phyloP scores from a whole-genome alignment of 2,113 vertebrate species.

The Hylia prasina region DNA sequence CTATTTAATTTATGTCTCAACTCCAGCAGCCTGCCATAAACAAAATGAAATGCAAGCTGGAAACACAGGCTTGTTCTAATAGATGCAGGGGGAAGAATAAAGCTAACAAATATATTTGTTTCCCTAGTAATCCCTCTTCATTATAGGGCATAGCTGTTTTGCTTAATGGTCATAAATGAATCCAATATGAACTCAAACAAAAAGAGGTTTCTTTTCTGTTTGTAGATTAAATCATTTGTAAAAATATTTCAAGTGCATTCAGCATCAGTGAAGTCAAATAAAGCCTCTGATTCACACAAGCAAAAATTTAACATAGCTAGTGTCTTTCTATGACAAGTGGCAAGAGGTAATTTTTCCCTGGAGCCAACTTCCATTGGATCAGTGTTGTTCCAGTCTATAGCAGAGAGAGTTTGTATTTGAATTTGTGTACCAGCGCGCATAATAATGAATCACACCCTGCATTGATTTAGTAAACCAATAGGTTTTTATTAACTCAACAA shows the following conservation, averaged over 20 bases:
- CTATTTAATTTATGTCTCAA: constrained; percentile 34
- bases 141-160: constrained; percentile 57
- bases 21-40: constrained; percentile 25
- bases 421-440: not conserved
- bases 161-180: constrained; percentile 63
- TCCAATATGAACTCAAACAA: constrained; percentile 46
- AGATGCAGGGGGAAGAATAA: constrained; percentile 44
- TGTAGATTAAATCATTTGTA: constrained; percentile 63
- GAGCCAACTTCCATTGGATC: constrained; percentile 25
- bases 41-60: constrained; percentile 45
- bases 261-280: constrained; percentile 58
- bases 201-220: not conserved
- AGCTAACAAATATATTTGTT: constrained; percentile 59
- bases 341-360: constrained; percentile 43
- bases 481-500: constrained; percentile 60
- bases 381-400: not conserved
- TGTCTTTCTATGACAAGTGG: not conserved
- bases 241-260: constrained; percentile 52
- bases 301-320: not conserved
- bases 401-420: not conserved
- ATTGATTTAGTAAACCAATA: constrained; percentile 56
- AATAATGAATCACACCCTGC: constrained; percentile 46
- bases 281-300: constrained; percentile 24
- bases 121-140: constrained; percentile 48
- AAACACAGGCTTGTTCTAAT: constrained; percentile 27